Evolutionary conservation across 2,113 vertebrate genomes (phyloP), one percentile per base, ranked within the genome.

Genomic region (Isichthys henryi): DNA sequence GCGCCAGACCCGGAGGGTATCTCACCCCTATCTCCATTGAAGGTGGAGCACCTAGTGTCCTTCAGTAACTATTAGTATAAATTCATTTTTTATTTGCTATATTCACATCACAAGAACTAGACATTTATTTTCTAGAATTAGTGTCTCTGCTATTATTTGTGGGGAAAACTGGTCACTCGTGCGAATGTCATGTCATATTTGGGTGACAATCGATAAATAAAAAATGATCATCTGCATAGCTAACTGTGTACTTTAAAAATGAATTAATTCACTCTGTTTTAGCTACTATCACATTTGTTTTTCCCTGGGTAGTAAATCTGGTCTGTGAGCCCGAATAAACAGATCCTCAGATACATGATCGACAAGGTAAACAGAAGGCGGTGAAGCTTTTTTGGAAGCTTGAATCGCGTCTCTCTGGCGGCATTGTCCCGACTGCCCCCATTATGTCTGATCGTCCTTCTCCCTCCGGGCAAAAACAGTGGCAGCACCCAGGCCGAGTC

Each of bases 351-450:
- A 84, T 84, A 84, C 19, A 10, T 82, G 39, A 82, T 82, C 15
- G 84, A 94, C 89, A 39, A 2, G 92, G 90, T 87, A 88, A 91
- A 90, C 90, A 85, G 90, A 89, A 88, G 92, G 89, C 88, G 90
- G 13, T 91, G 91, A 93, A 88, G 89, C 90, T 92, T 86, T 87
- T 23, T 27, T 91, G 92, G 91, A 91, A 45, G 80, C n/a, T 45
- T 9, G 70, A 39, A 35, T 27, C 48, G 53, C 82, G 92, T 91
- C 66, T 89, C 84, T 87, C 48, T 23, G 17, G 52, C 27, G 62
- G 31, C 62, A 50, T 58, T 56, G 70, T 87, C 86, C 89, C 80
- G 88, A 88, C 91, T 88, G 90, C 39, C 85, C 90, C 58, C 80
- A 84, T 88, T 90, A 87, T 86, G 83, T 80, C 82, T 87, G 82